Conservation (phyloP, 2,888 invertebrate genomes). For the Ochropacha duplaris region DNA sequence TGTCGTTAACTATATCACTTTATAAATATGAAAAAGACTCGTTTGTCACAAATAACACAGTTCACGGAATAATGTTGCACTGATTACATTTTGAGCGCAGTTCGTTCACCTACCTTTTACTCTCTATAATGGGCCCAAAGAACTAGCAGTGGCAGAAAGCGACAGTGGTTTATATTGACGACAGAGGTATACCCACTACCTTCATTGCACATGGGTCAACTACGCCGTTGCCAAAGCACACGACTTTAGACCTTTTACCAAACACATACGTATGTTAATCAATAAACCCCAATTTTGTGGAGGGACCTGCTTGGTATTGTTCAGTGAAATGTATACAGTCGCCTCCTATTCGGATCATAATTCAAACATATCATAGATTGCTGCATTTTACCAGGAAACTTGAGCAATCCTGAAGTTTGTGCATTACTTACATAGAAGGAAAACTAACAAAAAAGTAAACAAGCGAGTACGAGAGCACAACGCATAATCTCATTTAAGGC, state of each 20-base stretch:
- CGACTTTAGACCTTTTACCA: slow-evolving; percentile 54
- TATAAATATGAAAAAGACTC: neutral
- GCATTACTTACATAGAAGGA: slow-evolving; percentile 39
- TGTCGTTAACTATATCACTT: neutral
- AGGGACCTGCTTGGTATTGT: slow-evolving; percentile 35
- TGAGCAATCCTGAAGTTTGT: slow-evolving; percentile 48
- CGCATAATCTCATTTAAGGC: too few relatives aligned
- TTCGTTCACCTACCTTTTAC: slow-evolving; percentile 78
- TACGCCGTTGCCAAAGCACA: slow-evolving; percentile 26
- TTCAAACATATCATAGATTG: slow-evolving; percentile 44
- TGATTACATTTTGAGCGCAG: slow-evolving; percentile 32
- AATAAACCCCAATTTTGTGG: slow-evolving; percentile 9
- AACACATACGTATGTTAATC: slow-evolving; percentile 31
- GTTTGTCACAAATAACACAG: slow-evolving; percentile 37
- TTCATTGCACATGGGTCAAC: slow-evolving; percentile 55
- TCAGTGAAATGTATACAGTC: slow-evolving; percentile 38
- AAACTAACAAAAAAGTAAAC: slow-evolving; percentile 23
- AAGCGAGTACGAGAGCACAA: neutral
- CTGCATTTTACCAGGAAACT: slow-evolving; percentile 63
- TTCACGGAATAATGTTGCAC: slow-evolving; percentile 49
- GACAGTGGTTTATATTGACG: slow-evolving; percentile 78
- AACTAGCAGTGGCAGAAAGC: slow-evolving; percentile 75
- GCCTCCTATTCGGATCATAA: slow-evolving; percentile 34
- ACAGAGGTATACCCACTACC: slow-evolving; percentile 73
- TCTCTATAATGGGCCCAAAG: slow-evolving; percentile 68